These are phyloP conservation scores for Laterallus jamaicensis DNA, from an alignment of 2,113 vertebrate species.

Conservation along the genomic window DNA sequence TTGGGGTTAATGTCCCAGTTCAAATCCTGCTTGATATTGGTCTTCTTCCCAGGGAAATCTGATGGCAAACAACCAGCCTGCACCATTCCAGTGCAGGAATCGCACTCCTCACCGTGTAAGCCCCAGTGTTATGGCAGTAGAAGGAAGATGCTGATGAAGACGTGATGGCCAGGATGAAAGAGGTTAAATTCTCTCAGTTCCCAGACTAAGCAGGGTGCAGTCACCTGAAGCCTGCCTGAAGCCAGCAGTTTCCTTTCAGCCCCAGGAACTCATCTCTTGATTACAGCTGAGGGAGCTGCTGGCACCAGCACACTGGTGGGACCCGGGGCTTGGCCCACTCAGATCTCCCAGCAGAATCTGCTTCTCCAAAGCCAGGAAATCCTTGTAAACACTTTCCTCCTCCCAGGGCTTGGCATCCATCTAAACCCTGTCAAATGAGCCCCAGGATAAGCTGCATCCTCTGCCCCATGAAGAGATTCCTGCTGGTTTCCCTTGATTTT, in stretches of 20 bases:
- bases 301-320: neutral
- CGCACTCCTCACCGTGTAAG: neutral
- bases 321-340: neutral
- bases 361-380: neutral
- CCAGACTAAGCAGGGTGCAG: neutral
- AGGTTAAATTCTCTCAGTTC: neutral
- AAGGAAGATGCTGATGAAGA: neutral
- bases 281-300: neutral
- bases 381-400: neutral
- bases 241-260: fast-evolving
- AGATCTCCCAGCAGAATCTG: neutral
- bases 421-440: neutral
- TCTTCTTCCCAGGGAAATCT: neutral
- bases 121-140: fast-evolving
- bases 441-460: neutral
- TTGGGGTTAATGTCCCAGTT: neutral
- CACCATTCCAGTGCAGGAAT: neutral
- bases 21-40: neutral
- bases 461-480: neutral
- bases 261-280: neutral
- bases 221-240: neutral
- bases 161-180: neutral
- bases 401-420: neutral
- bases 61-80: neutral
- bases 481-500: neutral